phyloP scores from a whole-genome alignment of 2,113 vertebrate genomes.

The Falco punctatus region DNA sequence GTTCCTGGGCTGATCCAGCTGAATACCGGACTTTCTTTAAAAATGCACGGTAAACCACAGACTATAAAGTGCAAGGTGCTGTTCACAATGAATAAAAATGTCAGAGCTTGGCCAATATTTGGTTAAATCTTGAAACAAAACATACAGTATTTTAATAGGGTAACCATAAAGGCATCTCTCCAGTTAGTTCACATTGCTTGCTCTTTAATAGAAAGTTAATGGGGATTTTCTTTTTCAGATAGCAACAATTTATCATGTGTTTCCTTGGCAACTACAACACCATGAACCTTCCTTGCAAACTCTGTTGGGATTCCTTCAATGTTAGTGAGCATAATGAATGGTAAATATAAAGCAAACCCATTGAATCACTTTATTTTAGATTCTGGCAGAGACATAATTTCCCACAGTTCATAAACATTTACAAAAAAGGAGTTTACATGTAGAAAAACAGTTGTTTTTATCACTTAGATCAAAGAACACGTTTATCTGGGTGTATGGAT shows the following conservation, averaged over 20 bases:
- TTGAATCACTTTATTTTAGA: conserved; percentile 53
- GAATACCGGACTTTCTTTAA: neutral
- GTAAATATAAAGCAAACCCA: conserved; percentile 51
- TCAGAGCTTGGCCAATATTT: neutral
- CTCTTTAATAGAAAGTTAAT: conserved; percentile 58
- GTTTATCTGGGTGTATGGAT: conserved; percentile 35
- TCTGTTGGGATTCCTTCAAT: conserved; percentile 22
- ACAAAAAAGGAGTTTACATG: conserved; percentile 47
- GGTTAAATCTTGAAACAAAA: conserved; percentile 42
- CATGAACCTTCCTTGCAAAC: conserved; percentile 35
- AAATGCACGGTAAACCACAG: neutral
- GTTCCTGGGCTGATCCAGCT: neutral
- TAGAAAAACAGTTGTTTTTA: conserved; percentile 59
- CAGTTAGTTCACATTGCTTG: neutral
- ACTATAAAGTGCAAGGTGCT: neutral
- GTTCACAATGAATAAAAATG: conserved; percentile 11
- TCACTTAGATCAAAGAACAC: conserved; percentile 52
- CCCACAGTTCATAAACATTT: conserved; percentile 68
- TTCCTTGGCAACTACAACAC: conserved; percentile 57
- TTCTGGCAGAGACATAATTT: conserved; percentile 64
- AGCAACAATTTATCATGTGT: conserved; percentile 51
- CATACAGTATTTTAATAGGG: conserved; percentile 2
- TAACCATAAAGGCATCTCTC: neutral
- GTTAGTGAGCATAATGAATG: conserved; percentile 48
- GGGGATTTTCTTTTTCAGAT: conserved; percentile 57